phyloP scores from a whole-genome alignment of 2,797 vertebrate genomes.

The Xiphorhynchus erythropygius region DNA sequence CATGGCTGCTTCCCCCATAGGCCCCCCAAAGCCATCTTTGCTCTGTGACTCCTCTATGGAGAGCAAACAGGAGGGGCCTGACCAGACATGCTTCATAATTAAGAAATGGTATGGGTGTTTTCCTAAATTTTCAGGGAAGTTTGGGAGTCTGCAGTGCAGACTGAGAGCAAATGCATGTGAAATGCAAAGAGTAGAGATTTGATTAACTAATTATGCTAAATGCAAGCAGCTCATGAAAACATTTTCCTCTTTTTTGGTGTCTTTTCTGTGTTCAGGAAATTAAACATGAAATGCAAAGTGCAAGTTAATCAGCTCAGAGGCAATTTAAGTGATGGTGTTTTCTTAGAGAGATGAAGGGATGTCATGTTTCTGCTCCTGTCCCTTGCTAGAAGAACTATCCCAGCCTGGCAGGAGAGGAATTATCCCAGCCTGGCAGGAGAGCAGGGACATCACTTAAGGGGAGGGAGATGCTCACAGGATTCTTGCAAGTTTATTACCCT shows the following conservation, averaged over 20 bases:
- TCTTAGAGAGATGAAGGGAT: not conserved
- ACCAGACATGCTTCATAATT: not conserved
- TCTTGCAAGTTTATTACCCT: not conserved
- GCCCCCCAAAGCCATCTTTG: not conserved
- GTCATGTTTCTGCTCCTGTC: not conserved
- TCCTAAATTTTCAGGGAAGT: not conserved
- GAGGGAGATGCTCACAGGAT: not conserved
- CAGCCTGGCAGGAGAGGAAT: not conserved
- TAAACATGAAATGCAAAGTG: not conserved
- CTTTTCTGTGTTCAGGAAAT: not conserved
- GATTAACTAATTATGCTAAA: not conserved
- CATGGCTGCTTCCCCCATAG: not conserved
- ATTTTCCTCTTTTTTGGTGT: not conserved
- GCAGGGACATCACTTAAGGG: not conserved
- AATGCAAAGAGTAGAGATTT: not conserved
- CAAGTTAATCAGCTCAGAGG: not conserved
- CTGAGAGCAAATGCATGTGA: not conserved
- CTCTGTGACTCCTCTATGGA: not conserved
- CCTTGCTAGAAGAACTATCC: not conserved
- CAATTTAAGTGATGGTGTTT: not conserved
- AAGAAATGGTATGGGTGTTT: not conserved
- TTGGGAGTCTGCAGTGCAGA: not conserved
- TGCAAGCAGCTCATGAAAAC: not conserved
- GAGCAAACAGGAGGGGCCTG: not conserved
- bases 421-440: not conserved